A percentile compares a stretch with the other conserved stretches of the same genome.
phyloP scores from a whole-genome alignment of 2,113 vertebrate species.

The Spilogale gracilis region DNA sequence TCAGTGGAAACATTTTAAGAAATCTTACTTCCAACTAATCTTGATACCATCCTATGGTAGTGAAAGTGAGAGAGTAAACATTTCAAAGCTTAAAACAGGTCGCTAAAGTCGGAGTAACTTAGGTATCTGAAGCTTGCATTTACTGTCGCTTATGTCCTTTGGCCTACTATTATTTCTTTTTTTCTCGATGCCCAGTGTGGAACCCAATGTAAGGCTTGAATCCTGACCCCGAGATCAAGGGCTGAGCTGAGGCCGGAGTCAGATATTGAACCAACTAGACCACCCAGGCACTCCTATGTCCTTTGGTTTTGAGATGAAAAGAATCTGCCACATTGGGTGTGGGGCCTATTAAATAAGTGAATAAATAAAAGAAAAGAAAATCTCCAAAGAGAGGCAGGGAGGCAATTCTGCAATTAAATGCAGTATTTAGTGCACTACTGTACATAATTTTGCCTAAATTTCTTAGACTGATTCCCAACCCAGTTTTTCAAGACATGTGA shows the following conservation, averaged over 20 bases:
- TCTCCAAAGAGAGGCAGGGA: background rate
- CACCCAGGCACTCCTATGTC: too few species aligned
- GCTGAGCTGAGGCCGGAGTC: background rate
- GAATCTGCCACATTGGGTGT: background rate
- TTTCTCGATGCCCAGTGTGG: background rate
- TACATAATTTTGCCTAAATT: slow-evolving; percentile 34
- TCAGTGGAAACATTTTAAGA: slow-evolving; percentile 11
- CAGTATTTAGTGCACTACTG: background rate
- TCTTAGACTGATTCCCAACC: slow-evolving; percentile 13
- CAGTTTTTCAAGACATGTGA: background rate
- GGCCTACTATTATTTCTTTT: background rate
- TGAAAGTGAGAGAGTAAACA: background rate
- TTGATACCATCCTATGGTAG: background rate
- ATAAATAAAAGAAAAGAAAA: background rate
- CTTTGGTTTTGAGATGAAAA: background rate
- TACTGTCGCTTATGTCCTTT: slow-evolving; percentile 26
- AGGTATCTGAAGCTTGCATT: background rate
- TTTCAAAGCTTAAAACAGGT: background rate
- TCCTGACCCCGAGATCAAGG: background rate
- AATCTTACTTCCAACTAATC: slow-evolving; percentile 36
- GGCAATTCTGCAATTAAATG: slow-evolving; percentile 35
- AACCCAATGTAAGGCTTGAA: background rate
- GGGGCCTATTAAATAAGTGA: background rate
- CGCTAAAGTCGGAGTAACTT: background rate
- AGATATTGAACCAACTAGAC: background rate